phyloP scores from a whole-genome alignment of 2,797 vertebrate species.

The Poeciliopsis gracilis region DNA sequence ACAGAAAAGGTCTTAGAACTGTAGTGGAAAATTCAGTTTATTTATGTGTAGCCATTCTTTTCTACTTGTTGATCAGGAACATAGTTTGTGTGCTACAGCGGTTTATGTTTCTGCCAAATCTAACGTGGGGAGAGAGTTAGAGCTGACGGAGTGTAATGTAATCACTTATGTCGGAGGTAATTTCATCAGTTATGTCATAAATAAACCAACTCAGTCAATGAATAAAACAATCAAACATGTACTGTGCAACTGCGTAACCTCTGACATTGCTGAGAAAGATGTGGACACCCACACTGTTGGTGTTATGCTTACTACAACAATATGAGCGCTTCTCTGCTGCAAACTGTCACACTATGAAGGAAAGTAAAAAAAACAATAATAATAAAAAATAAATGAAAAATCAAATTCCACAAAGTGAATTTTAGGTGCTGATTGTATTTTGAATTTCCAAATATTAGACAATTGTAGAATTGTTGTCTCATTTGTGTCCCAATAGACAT shows the following conservation, averaged over 20 bases:
- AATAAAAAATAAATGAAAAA: neutral
- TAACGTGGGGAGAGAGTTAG: slow-evolving; percentile 19
- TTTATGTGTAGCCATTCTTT: neutral
- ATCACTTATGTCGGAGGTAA: slow-evolving; percentile 16
- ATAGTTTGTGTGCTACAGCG: neutral
- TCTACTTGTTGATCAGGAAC: neutral
- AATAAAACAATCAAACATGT: neutral
- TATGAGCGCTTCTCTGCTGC: neutral
- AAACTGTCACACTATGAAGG: neutral
- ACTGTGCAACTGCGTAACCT: slow-evolving; percentile 10
- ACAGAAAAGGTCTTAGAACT: neutral
- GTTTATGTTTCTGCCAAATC: slow-evolving; percentile 26
- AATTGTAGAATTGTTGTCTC: slow-evolving; percentile 2
- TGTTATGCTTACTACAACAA: neutral
- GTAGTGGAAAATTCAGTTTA: neutral
- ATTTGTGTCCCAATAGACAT: neutral
- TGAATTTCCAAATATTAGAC: slow-evolving; percentile 7
- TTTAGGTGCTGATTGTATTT: slow-evolving; percentile 11
- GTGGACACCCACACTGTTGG: neutral
- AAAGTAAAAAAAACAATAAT: slow-evolving; percentile 3
- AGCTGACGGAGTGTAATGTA: slow-evolving; percentile 11
- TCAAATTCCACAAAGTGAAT: neutral
- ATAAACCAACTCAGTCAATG: slow-evolving; percentile 22
- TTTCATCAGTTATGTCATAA: slow-evolving; percentile 20
- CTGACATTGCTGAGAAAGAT: slow-evolving; percentile 17